These are phyloP conservation scores for Thomomys bottae DNA, from an alignment of 2,113 vertebrate species.

Conservation along the genomic window DNA sequence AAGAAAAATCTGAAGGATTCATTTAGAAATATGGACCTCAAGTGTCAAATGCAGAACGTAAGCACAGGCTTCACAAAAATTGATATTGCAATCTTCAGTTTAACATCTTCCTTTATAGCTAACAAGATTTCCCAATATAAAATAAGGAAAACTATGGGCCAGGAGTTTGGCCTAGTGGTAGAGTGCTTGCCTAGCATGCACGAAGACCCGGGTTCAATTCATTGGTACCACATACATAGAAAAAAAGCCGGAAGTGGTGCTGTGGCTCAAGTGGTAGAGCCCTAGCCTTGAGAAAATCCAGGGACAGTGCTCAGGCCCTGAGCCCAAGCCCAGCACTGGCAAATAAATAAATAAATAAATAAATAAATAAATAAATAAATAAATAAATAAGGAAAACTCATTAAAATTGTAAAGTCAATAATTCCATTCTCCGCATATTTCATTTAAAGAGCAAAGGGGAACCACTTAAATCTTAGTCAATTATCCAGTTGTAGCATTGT, in stretches of 20 bases:
- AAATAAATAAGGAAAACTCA: not conserved
- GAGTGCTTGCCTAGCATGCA: too few relatives aligned
- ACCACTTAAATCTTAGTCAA: not conserved
- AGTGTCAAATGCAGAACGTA: not conserved
- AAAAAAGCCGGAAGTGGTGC: too few relatives aligned
- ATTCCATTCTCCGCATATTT: not conserved
- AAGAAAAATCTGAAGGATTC: not conserved
- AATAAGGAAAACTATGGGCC: not conserved
- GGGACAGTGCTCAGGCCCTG: too few relatives aligned
- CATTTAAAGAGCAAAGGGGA: slow-evolving; percentile 26
- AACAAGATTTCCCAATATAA: not conserved
- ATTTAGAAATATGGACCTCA: not conserved
- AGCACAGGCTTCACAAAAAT: not conserved
- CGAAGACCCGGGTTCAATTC: too few relatives aligned
- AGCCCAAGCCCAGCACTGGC: too few relatives aligned
- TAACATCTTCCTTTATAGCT: not conserved
- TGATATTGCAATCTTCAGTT: not conserved
- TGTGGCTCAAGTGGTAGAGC: too few relatives aligned
- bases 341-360: too few relatives aligned
- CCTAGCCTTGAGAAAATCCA: too few relatives aligned
- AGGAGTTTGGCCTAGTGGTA: too few relatives aligned
- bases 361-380: too few relatives aligned
- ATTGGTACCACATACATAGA: too few relatives aligned
- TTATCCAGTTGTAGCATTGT: not conserved
- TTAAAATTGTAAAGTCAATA: not conserved